Conservation (phyloP, 1,140 invertebrate species). For the Reticulitermes speratus region DNA sequence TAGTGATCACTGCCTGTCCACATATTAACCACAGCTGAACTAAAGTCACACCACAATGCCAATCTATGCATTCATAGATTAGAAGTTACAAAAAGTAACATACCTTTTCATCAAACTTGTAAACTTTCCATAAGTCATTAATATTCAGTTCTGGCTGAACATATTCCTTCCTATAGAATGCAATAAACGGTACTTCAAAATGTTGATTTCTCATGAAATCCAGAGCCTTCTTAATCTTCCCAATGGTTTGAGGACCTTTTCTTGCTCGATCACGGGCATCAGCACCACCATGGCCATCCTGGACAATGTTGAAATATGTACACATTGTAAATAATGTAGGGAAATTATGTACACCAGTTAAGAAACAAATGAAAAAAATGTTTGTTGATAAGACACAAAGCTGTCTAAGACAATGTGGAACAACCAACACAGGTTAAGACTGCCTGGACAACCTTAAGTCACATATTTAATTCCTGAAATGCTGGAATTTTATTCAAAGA, state of each 20-base stretch:
- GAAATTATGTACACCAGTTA: not conserved
- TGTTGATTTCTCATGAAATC: slow-evolving; percentile 96
- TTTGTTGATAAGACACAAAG: not conserved
- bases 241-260: slow-evolving; percentile 66
- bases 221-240: slow-evolving; percentile 90
- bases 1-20: too few relatives aligned
- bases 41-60: too few relatives aligned
- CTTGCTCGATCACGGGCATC: slow-evolving; percentile 56
- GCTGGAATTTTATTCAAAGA: too few relatives aligned
- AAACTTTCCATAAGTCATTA: slow-evolving; percentile 96
- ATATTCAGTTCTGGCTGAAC: slow-evolving; percentile 92
- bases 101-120: slow-evolving; percentile 91
- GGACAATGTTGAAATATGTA: not conserved
- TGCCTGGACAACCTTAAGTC: too few relatives aligned
- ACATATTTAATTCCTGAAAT: too few relatives aligned
- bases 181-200: slow-evolving; percentile 96
- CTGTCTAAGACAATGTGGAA: not conserved
- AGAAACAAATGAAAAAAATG: not conserved
- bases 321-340: not conserved
- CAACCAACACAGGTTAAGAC: too few relatives aligned
- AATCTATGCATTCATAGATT: too few relatives aligned
- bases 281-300: slow-evolving; percentile 33
- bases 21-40: too few relatives aligned
- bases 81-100: slow-evolving; percentile 4
- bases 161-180: slow-evolving; percentile 98